Evolutionary conservation across 2,888 invertebrate species (phyloP), one percentile per base, ranked within the genome.

Genomic region (Drosophila anceps): DNA sequence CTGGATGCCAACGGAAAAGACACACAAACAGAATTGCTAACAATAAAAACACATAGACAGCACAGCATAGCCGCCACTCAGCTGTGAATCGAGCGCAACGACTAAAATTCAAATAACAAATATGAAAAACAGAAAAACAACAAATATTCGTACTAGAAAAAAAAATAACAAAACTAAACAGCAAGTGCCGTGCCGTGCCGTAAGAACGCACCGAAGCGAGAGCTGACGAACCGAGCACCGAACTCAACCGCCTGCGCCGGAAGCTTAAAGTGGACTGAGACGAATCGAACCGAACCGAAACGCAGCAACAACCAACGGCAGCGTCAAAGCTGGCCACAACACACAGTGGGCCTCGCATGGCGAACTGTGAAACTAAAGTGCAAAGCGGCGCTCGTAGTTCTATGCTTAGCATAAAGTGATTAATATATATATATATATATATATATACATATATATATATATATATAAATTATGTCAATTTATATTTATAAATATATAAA

Each of bases 231-330:
- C 71, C 63, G 53, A 54, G 69, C 53, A 53, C 18, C 69, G 62
- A 80, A 75, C 63, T 70, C 77, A 77, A 87, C 90, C 87, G 85
- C 78, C 76, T 81, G 78, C 89, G 84, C 88, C 91, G 91, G 84
- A 88, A 92, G 91, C 90, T 89, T 79, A 90, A 90, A 82, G 69
- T 81, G 76, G 84, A 91, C 90, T 84, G 82, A 84, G 79, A 82
- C 82, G 80, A 78, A 79, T 76, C 79, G 82, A 81, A 81, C 66
- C 64, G 70, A 81, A 76, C 66, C 73, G 61, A 73, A 81, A 72
- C 78, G 70, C 73, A 78, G 60, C 72, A 81, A 69, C 57, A 43
- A 31, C 57, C 44, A 48, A 33, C 46, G 18, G 61, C 70, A 62
- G 54, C 70, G 41, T n/a, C 67, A 74, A 79, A 78, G 77, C 75